Conservation (phyloP, 2,113 vertebrate species). For the Oreocharis arfaki region DNA sequence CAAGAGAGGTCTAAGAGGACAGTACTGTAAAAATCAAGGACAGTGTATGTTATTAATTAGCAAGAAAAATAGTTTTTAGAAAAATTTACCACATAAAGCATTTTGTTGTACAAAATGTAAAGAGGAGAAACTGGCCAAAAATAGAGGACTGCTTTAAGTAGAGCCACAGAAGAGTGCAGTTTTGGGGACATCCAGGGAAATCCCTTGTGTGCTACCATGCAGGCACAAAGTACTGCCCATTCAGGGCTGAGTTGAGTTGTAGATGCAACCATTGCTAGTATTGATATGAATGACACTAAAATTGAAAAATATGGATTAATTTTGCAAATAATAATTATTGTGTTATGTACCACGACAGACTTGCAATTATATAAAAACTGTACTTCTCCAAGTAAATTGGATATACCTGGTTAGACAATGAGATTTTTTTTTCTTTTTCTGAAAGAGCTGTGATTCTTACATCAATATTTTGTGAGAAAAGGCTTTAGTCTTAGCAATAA, state of each 20-base stretch:
- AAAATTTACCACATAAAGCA: background rate
- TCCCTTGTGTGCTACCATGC: fast-evolving
- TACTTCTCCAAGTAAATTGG: background rate
- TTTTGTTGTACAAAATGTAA: background rate
- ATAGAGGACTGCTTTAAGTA: background rate
- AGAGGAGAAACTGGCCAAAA: background rate
- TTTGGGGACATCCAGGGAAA: background rate
- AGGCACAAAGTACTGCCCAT: background rate
- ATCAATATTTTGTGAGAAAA: background rate
- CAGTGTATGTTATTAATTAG: background rate
- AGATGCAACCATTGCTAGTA: background rate
- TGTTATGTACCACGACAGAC: background rate
- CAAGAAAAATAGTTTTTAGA: background rate
- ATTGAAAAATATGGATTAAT: background rate
- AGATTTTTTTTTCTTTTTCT: background rate
- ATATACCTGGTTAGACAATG: background rate
- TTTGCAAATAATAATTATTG: background rate
- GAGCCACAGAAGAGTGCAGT: background rate
- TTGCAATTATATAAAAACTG: background rate
- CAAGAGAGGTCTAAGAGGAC: background rate
- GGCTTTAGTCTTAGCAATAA: background rate
- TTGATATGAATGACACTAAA: background rate
- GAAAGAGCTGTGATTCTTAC: background rate
- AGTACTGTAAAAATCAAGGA: background rate
- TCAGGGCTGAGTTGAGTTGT: background rate